Conservation (phyloP, 2,888 invertebrate species). For the Volucella inanis region DNA sequence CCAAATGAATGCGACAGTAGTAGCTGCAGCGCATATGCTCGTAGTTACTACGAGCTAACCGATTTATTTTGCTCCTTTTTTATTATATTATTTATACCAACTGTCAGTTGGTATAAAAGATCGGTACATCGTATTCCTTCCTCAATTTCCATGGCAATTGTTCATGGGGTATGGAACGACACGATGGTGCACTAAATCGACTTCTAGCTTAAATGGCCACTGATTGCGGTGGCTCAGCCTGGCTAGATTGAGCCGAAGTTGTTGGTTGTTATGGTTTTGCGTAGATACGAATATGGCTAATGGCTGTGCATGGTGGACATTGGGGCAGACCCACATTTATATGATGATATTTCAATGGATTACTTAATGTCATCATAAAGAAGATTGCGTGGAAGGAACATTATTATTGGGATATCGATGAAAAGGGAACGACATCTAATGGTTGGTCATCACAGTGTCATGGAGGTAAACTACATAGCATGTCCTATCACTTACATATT, state of each 20-base stretch:
- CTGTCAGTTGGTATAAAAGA: slow-evolving; percentile 68
- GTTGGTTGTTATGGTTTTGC: slow-evolving; percentile 65
- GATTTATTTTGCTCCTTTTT: slow-evolving; percentile 38
- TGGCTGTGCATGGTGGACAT: slow-evolving; percentile 32
- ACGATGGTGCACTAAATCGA: slow-evolving; percentile 53
- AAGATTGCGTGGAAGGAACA: slow-evolving; percentile 34
- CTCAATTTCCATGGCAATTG: slow-evolving; percentile 72
- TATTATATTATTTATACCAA: slow-evolving; percentile 58
- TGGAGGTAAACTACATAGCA: too few relatives aligned
- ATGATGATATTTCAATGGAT: slow-evolving; percentile 70
- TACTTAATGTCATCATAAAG: slow-evolving; percentile 72
- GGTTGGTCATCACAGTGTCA: background rate
- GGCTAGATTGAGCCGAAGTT: slow-evolving; percentile 50
- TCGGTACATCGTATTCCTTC: slow-evolving; percentile 56
- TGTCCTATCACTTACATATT: too few relatives aligned
- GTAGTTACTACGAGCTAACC: slow-evolving; percentile 38
- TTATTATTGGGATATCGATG: slow-evolving; percentile 26
- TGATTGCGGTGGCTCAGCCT: slow-evolving; percentile 33
- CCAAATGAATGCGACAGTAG: slow-evolving; percentile 39
- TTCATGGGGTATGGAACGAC: slow-evolving; percentile 18
- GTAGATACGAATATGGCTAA: slow-evolving; percentile 67
- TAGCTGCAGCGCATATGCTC: slow-evolving; percentile 6
- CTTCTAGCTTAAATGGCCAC: slow-evolving; percentile 32
- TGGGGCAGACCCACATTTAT: slow-evolving; percentile 48
- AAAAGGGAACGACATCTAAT: slow-evolving; percentile 9